Base-by-base conservation (phyloP, 2,888 invertebrate species). In the Pegoplata infirma region DNA sequence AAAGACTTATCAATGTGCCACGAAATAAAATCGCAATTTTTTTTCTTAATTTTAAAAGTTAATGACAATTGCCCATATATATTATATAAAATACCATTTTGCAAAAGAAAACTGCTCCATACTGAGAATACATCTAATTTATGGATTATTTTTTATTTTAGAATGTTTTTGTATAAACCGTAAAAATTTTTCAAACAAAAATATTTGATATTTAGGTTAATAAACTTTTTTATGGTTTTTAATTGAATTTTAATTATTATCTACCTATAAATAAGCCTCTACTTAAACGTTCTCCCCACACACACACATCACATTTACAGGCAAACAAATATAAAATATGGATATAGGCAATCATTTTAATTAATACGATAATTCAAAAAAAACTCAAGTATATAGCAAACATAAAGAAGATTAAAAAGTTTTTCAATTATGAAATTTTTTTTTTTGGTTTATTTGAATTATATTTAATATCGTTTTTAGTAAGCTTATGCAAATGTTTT, bases 341-440 rank as follows among this genome's bases (percentile, higher is more conserved):
- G 14, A 21, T 49, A 16, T 5, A 23, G 44, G 23, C 63, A 67
- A 73, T 68, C 53, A 47, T 64, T 64, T 68, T 64, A 64, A 78
- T 73, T 73, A 73, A 73, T 58, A 64, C 73, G 36, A 58, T 68
- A 63, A 78, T 72, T 73, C 36, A 47, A 73, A 77, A 53, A 63
- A 47, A 12, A 21, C 3, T 59, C 23, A 64, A 68, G 58, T 68
- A 51, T 73, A 73, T 51, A 16, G 46, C 68, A 72, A 72, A 72
- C 63, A 64, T 46, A 73, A 68, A 58, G 68, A 53, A 68, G 73
- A 68, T 78, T 78, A 78, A 78, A 77, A 77, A 78, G 51, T 78
- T 78, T 78, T 78, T 68, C 73, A 77, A 78, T 78, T 78, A 73
- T 51, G 47, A 47, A 61, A 32, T 44, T 23, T 28, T 59, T 68